A percentile compares a stretch with the other conserved stretches of the same genome.
phyloP scores from a whole-genome alignment of 2,113 vertebrate species.

The Pseudorectes ferrugineus region DNA sequence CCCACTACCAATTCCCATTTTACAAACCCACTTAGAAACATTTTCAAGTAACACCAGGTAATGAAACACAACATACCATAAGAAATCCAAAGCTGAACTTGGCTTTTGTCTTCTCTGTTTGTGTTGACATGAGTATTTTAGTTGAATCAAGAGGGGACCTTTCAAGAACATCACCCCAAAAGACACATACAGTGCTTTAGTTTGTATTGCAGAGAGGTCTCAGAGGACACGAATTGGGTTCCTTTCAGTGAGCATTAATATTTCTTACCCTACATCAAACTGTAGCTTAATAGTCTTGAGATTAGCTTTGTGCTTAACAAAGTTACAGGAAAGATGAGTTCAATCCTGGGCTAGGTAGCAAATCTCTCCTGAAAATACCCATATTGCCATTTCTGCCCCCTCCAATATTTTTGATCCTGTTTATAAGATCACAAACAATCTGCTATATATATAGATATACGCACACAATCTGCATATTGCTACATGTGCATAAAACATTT shows the following conservation, averaged over 20 bases:
- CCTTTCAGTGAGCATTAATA: background rate
- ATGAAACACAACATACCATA: background rate
- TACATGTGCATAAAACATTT: background rate
- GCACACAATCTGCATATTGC: background rate
- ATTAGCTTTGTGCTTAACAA: background rate
- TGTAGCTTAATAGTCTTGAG: background rate
- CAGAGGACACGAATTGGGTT: background rate
- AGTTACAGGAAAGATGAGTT: background rate
- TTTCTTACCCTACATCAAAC: background rate
- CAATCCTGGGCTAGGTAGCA: background rate
- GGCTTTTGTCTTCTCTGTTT: background rate
- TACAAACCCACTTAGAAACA: background rate
- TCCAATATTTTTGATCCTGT: background rate
- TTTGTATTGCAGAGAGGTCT: background rate
- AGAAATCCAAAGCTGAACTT: background rate
- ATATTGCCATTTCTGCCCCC: background rate
- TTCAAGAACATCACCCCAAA: background rate
- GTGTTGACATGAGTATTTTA: accelerated
- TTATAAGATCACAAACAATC: background rate
- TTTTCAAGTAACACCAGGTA: background rate
- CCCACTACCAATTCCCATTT: background rate
- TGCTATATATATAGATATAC: background rate
- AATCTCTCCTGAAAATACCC: background rate
- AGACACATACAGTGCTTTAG: background rate
- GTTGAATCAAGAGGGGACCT: background rate